phyloP scores from a whole-genome alignment of 2,113 vertebrate genomes.

The Grammomys dolichurus region DNA sequence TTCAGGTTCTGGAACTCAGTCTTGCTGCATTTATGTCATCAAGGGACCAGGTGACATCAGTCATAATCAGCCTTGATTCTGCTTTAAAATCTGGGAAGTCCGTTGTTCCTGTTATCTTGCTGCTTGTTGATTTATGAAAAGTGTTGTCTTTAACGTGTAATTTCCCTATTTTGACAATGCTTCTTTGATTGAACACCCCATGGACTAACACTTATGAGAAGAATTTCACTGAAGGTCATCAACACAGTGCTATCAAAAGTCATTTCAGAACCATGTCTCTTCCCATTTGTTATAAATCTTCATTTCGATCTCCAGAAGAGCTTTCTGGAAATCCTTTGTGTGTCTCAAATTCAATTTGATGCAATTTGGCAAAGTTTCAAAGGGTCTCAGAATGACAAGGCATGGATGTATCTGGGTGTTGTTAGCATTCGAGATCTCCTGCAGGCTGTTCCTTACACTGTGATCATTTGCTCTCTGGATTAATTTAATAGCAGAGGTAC shows the following conservation, averaged over 20 bases:
- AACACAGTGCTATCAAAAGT: neutral
- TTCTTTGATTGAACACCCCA: neutral
- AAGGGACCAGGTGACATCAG: neutral
- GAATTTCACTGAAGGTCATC: slow-evolving; percentile 49
- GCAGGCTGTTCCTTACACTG: slow-evolving; percentile 1
- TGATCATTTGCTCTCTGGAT: slow-evolving; percentile 65
- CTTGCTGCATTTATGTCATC: neutral
- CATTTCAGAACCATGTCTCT: slow-evolving; percentile 52
- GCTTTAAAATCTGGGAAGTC: neutral
- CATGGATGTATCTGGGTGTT: neutral
- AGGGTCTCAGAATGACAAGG: neutral
- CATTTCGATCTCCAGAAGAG: slow-evolving; percentile 9
- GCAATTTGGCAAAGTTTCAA: slow-evolving; percentile 59
- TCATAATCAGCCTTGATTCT: slow-evolving; percentile 1
- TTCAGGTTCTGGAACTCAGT: neutral
- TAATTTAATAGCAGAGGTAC: slow-evolving; percentile 66
- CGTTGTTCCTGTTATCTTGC: neutral
- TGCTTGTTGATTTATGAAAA: neutral
- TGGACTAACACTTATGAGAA: neutral
- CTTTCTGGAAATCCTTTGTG: slow-evolving; percentile 47
- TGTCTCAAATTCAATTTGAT: slow-evolving; percentile 11
- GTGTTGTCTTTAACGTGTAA: slow-evolving; percentile 5
- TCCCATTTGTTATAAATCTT: slow-evolving; percentile 53
- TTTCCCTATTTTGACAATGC: neutral
- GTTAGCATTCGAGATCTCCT: neutral